Evolutionary conservation across 2,113 vertebrate genomes (phyloP), one percentile per base, ranked within the genome.

Genomic region (Myrmophylax atrothorax): DNA sequence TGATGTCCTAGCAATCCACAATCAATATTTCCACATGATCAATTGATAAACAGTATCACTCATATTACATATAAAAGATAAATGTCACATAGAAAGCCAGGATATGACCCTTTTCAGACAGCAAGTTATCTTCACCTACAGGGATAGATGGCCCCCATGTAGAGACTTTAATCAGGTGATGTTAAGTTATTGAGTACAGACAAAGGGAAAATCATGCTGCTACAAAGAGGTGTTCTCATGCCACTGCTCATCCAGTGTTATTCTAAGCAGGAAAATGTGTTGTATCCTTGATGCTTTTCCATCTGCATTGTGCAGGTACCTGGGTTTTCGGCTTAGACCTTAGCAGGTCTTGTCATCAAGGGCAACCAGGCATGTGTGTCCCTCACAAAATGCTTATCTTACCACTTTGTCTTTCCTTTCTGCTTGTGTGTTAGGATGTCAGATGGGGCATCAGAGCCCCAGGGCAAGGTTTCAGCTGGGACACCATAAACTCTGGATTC

Each of bases 341-440:
- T 20, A 35, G 12, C 24, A 55, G 15, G 23, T 84, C 29, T 89
- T 3, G 2, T 40, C 25, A 35, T 37, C 0, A 2, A 47, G 31
- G 31, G 63, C 56, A 78, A 38, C 5, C 16, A 70, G 29, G 8
- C 5, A 38, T 0, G 0, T 17, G 5, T 50, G n/a, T 50, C 8
- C 29, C 35, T 56, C 29, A 56, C 35, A 14, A 50, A 62, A 74
- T 31, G 26, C 29, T 55, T 46, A 9, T 20, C 4, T 52, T 56
- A 25, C 11, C 22, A 24, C 26, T n/a, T 63, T 52, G n/a, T 70
- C 37, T 35, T 33, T 62, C 23, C 26, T 35, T 89, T 50, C 50
- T 79, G 17, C 26, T 69, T 58, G 42, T 18, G 22, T 55, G 9
- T 17, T 63, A 35, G 20, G 18, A 31, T 1, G 2, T 56, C 66